Conservation (phyloP, 1,140 invertebrate genomes). For the Brachionus sp. region DNA sequence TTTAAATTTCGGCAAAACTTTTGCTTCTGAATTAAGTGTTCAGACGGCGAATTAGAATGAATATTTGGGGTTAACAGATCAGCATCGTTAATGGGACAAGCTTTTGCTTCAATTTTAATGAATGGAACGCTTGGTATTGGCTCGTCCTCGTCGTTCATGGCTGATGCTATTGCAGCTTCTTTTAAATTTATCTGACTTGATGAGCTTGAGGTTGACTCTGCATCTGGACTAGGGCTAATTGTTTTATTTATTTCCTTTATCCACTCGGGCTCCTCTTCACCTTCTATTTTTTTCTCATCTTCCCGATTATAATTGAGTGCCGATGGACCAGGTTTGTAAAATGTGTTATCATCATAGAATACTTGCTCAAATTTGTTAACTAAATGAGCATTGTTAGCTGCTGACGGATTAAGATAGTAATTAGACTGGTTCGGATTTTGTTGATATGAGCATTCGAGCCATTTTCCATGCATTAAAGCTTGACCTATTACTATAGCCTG, state of each 20-base stretch:
- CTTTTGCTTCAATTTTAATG: neutral
- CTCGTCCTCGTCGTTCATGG: neutral
- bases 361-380: constrained; percentile 63
- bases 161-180: neutral
- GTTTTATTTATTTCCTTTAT: constrained; percentile 35
- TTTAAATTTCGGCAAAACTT: neutral
- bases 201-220: neutral
- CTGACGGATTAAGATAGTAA: neutral
- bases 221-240: neutral
- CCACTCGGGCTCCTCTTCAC: constrained; percentile 41
- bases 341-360: constrained; percentile 65
- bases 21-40: neutral
- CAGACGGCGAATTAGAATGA: neutral
- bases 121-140: neutral
- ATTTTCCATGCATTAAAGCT: constrained; percentile 72
- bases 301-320: constrained; percentile 14
- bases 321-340: constrained; percentile 62
- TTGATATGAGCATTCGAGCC: constrained; percentile 65
- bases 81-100: neutral
- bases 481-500: constrained; percentile 77
- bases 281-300: neutral
- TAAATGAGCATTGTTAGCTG: constrained; percentile 39
- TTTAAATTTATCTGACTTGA: constrained; percentile 11
- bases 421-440: neutral
- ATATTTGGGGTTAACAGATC: neutral